Conservation (phyloP, 1,140 invertebrate species). For the Sweltsa coloradensis region DNA sequence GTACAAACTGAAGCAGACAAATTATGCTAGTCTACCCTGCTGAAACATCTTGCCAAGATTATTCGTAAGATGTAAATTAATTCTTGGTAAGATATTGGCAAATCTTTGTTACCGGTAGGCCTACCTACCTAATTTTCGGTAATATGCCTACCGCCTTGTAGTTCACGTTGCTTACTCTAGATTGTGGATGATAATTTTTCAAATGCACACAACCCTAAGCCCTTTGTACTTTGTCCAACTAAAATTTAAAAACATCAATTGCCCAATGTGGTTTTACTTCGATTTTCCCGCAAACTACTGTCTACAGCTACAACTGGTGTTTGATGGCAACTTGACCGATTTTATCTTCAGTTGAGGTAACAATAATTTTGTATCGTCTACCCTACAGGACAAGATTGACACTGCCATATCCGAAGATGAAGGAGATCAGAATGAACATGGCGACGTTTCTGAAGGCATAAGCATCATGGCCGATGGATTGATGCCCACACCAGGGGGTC, state of each 20-base stretch:
- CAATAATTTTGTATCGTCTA: constrained; percentile 10
- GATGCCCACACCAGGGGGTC: constrained; percentile 59
- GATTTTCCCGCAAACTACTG: neutral
- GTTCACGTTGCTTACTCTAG: too few species aligned
- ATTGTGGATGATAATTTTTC: too few species aligned
- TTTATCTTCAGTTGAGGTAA: constrained; percentile 12
- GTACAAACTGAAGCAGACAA: too few species aligned
- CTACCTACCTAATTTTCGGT: too few species aligned
- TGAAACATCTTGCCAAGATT: too few species aligned
- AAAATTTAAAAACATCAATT: neutral
- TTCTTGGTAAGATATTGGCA: too few species aligned
- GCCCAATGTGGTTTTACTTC: neutral
- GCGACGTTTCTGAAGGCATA: constrained; percentile 44
- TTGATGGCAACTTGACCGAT: neutral
- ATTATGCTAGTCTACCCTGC: too few species aligned
- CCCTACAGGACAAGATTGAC: constrained; percentile 55
- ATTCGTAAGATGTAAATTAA: too few species aligned
- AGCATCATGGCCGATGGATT: constrained; percentile 42
- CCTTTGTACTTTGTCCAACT: neutral
- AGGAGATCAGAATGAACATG: constrained; percentile 33
- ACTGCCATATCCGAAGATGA: constrained; percentile 74
- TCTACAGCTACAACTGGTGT: neutral
- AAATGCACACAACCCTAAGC: too few species aligned
- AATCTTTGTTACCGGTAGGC: too few species aligned
- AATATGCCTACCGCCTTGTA: too few species aligned